These are phyloP conservation scores for Sminthurides bifidus DNA, from an alignment of 1,140 invertebrate species.

Conservation along the genomic window DNA sequence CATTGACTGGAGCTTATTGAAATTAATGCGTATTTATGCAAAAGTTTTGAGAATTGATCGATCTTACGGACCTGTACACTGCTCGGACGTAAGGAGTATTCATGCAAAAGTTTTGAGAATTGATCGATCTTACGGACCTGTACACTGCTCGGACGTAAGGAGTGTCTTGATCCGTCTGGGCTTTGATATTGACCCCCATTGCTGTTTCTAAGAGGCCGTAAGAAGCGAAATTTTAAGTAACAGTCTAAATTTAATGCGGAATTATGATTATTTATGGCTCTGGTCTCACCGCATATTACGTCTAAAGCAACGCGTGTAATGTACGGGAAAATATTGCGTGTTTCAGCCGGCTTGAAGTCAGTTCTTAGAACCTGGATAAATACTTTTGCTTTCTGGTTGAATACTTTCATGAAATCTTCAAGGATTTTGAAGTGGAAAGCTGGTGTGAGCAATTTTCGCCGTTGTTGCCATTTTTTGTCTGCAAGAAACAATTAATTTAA, in stretches of 20 bases:
- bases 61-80: conserved; percentile 38
- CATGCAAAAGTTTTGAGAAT: too few relatives aligned
- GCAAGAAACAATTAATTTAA: too few relatives aligned
- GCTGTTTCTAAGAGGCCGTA: conserved; percentile 42
- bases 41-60: too few relatives aligned
- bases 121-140: too few relatives aligned
- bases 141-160: conserved; percentile 46
- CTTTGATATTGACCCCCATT: conserved; percentile 48
- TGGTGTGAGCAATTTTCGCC: conserved; percentile 71
- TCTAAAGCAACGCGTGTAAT: conserved; percentile 61
- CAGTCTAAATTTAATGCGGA: background rate
- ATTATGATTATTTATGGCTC: background rate
- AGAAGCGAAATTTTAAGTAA: background rate
- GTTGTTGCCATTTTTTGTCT: conserved; percentile 42
- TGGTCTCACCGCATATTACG: conserved; percentile 59
- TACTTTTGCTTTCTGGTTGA: conserved; percentile 59
- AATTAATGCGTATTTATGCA: too few relatives aligned
- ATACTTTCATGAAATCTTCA: conserved; percentile 68
- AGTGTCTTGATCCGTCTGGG: conserved; percentile 42
- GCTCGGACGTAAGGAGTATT: too few relatives aligned
- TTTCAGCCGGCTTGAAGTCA: conserved; percentile 41
- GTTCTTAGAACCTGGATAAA: conserved; percentile 51
- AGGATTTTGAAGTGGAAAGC: conserved; percentile 82
- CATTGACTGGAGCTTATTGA: too few relatives aligned
- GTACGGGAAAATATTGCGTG: conserved; percentile 53